phyloP scores from a whole-genome alignment of 2,888 invertebrate genomes.

The Drosophila robusta region DNA sequence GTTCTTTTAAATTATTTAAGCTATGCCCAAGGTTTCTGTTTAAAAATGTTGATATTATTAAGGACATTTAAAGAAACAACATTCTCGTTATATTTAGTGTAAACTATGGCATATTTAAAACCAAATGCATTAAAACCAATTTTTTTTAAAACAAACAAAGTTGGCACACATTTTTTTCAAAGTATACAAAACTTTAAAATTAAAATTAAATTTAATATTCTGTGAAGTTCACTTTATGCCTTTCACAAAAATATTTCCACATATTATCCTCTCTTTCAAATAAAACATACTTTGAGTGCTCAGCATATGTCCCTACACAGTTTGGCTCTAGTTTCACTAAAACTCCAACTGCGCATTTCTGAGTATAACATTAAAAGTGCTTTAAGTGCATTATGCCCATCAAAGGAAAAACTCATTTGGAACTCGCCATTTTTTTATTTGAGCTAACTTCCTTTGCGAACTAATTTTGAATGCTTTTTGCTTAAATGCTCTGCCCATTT shows the following conservation, averaged over 20 bases:
- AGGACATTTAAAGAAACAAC: too few species aligned
- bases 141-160: too few species aligned
- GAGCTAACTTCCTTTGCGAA: constrained; percentile 32
- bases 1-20: too few species aligned
- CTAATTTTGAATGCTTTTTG: constrained; percentile 39
- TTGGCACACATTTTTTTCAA: too few species aligned
- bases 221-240: too few species aligned
- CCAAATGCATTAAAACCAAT: too few species aligned
- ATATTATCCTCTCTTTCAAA: neutral
- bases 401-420: neutral
- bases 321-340: neutral
- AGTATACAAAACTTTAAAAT: too few species aligned
- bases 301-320: neutral
- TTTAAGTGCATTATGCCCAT: neutral
- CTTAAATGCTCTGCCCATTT: constrained; percentile 29
- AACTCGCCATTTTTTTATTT: neutral
- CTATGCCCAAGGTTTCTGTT: too few species aligned
- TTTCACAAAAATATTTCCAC: neutral
- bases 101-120: too few species aligned
- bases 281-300: neutral
- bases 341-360: neutral
- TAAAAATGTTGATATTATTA: too few species aligned
- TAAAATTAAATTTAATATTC: too few species aligned
- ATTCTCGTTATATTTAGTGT: too few species aligned
- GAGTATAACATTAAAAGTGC: neutral